These are phyloP conservation scores for Xylota segnis DNA, from an alignment of 2,888 invertebrate species.

Conservation along the genomic window DNA sequence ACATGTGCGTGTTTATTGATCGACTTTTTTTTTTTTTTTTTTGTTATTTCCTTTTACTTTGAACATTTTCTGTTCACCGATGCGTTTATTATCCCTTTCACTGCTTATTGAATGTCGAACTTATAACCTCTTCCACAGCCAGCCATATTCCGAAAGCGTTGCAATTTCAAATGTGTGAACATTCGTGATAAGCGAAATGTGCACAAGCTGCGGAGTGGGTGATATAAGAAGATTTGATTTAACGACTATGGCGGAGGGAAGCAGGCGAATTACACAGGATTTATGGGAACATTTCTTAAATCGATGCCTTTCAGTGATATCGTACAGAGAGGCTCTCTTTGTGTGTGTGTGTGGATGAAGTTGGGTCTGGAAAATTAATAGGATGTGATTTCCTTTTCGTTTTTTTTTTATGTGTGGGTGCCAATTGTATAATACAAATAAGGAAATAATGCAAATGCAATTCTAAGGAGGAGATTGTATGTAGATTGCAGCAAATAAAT, in stretches of 20 bases:
- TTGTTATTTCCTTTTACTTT: slow-evolving; percentile 36
- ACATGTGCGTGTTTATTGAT: slow-evolving; percentile 13
- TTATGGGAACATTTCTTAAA: slow-evolving; percentile 52
- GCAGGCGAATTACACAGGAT: slow-evolving; percentile 39
- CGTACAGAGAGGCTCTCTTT: background rate
- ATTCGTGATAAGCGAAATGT: slow-evolving; percentile 64
- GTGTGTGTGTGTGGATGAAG: background rate
- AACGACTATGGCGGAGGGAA: slow-evolving; percentile 35
- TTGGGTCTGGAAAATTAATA: background rate
- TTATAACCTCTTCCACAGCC: slow-evolving; percentile 44
- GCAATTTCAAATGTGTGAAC: slow-evolving; percentile 67
- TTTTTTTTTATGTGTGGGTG: background rate
- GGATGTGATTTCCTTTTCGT: background rate
- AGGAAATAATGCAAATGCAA: background rate
- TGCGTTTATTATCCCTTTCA: slow-evolving; percentile 68
- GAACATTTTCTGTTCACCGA: slow-evolving; percentile 52
- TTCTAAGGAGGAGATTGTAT: background rate
- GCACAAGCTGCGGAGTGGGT: slow-evolving; percentile 54
- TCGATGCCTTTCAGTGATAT: slow-evolving; percentile 38
- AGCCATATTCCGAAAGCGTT: slow-evolving; percentile 9
- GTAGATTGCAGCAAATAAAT: no score
- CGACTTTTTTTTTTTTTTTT: background rate
- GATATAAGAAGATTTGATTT: slow-evolving; percentile 61
- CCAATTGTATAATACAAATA: background rate
- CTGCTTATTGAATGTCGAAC: slow-evolving; percentile 60